Evolutionary conservation across 1,140 invertebrate species (phyloP), one percentile per base, ranked within the genome.

Genomic region (Acromyrmex echinatior): DNA sequence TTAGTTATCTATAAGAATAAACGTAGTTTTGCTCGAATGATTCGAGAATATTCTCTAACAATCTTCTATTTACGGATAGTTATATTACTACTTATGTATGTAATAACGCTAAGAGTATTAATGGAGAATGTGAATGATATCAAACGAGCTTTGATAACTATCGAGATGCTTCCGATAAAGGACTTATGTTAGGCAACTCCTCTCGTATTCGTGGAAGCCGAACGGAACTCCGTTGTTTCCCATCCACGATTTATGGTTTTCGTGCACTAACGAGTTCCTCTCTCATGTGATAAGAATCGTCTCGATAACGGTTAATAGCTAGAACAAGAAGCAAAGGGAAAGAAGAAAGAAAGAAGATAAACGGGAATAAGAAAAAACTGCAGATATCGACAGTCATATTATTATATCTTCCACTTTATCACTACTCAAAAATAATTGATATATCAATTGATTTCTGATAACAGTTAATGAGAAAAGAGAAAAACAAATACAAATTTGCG

Each of bases 221-320:
- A 71, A 71, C 60, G 68, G 35, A 71, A 62, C 21, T 77, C 25
- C 35, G 70, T 63, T 60, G 86, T 71, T 76, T 71, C 39, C 77
- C 28, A 16, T 66, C 53, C 53, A 18, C 63, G 80, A 87, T 86
- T 88, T 88, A 86, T 79, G 65, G 74, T 88, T 66, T 62, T 78
- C 79, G 58, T 18, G 66, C 51, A 31, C 58, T 76, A 73, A 80
- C n/a, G 39, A 77, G 39, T 73, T 60, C 71, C 60, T 70, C 68
- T 65, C 10, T 60, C 35, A n/a, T 51, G 31, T 56, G 77, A 87
- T 87, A 82, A 82, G 71, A 56, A 77, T 82, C 45, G 18, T 68
- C 81, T 62, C 28, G 71, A 87, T 82, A 87, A 87, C 79, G 49
- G 80, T 76, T 70, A 87, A 87, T 84, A 51, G 31, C 63, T 49